Evolutionary conservation across 2,888 invertebrate species (phyloP), one percentile per base, ranked within the genome.

Genomic region (Melolontha melolontha): DNA sequence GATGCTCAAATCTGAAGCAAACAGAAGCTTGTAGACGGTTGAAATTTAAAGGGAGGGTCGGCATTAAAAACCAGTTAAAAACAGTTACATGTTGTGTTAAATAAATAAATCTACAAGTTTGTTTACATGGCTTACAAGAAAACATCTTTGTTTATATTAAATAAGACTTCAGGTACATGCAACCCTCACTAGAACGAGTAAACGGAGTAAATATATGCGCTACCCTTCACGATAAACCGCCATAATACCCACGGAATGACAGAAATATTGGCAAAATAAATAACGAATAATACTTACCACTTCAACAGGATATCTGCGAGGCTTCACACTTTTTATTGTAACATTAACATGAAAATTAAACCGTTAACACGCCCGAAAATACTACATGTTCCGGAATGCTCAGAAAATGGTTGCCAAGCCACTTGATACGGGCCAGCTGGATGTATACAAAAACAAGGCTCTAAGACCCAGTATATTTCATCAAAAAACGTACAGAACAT

Each of bases 351-450:
- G 52, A 52, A 63, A 52, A 64, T 55, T 22, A 55, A 70, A 69
- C 64, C 69, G 67, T 64, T 70, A 70, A 72, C 74, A 73, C 74
- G 71, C 71, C 75, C 72, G 73, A 71, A 75, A 75, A 74, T 74
- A 71, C 75, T 74, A 75, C 77, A 81, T 81, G 78, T 81, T 82
- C 81, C 78, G 77, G 76, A 76, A 77, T 77, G 76, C 73, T 75
- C 77, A 81, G 82, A 83, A 83, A 82, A 83, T 83, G 83, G 82
- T 82, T 79, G 81, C 83, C 83, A 76, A 81, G 79, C 78, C 77
- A 78, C 76, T 77, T 78, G 75, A 75, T 76, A 75, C 74, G 76
- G 78, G 79, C 80, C 79, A 79, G 79, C 78, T 78, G 78, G 76
- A 77, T 72, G 71, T 14, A 40, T 57, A 40, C 52, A 66, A 72